Conservation (phyloP, 2,113 vertebrate species). For the Castor canadensis region DNA sequence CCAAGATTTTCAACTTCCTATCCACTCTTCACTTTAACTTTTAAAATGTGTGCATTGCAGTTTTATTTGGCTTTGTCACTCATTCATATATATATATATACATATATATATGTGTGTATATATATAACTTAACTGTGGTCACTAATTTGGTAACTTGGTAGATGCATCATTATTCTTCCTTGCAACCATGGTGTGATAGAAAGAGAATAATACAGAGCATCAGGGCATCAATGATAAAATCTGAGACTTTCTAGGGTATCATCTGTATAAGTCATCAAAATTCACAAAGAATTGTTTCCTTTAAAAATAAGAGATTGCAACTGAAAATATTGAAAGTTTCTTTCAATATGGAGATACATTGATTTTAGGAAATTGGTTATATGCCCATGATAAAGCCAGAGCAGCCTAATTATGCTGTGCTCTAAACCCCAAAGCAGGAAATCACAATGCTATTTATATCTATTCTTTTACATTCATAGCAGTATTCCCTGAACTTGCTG, state of each 20-base stretch:
- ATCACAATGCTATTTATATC: neutral
- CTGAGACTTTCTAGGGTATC: neutral
- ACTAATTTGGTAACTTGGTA: neutral
- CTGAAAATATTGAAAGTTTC: neutral
- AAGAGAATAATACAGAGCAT: too few relatives aligned
- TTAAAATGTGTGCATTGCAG: neutral
- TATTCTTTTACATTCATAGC: neutral
- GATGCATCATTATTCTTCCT: neutral
- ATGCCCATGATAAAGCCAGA: neutral
- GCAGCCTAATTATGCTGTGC: neutral
- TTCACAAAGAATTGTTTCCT: neutral
- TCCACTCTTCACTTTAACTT: neutral
- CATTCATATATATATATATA: neutral
- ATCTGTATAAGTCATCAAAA: neutral
- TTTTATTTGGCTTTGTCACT: neutral
- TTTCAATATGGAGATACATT: neutral
- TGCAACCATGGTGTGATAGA: neutral
- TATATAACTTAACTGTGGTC: neutral
- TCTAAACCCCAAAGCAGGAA: neutral
- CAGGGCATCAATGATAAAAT: neutral
- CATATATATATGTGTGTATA: neutral
- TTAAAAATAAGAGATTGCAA: neutral
- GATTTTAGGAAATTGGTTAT: neutral
- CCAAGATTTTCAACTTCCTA: neutral
- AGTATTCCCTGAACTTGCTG: neutral